Conservation (phyloP, 2,797 vertebrate species). For the Champsocephalus esox region DNA sequence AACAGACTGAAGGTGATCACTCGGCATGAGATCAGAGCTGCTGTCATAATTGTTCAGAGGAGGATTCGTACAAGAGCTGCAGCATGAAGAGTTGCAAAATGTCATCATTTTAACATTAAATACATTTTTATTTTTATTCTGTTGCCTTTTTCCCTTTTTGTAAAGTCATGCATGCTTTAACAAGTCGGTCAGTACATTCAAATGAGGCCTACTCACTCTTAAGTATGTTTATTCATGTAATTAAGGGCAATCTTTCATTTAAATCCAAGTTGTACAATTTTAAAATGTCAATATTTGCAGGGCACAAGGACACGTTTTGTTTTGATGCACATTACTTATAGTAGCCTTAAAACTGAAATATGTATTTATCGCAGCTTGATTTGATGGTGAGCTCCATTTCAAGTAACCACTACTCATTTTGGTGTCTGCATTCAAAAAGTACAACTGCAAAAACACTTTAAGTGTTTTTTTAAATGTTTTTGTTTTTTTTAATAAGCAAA, state of each 20-base stretch:
- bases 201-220: background rate
- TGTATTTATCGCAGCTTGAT: background rate
- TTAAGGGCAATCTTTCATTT: too few relatives aligned
- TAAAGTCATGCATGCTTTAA: background rate
- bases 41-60: constrained; percentile 45
- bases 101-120: constrained; percentile 43
- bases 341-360: background rate
- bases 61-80: constrained; percentile 41
- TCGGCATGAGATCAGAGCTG: constrained; percentile 66
- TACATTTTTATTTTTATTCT: constrained; percentile 31
- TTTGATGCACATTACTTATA: background rate
- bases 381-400: background rate
- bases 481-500: background rate
- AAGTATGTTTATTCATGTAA: background rate
- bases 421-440: background rate
- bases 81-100: constrained; percentile 57
- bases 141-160: background rate
- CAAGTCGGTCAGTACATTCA: background rate
- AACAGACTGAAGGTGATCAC: constrained; percentile 73
- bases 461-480: too few relatives aligned
- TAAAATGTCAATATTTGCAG: background rate
- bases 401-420: too few relatives aligned
- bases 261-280: background rate
- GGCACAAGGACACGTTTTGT: background rate
- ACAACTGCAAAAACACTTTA: background rate